Evolutionary conservation across 2,888 invertebrate species (phyloP), one percentile per base, ranked within the genome.

Genomic region (Gari tellinella): DNA sequence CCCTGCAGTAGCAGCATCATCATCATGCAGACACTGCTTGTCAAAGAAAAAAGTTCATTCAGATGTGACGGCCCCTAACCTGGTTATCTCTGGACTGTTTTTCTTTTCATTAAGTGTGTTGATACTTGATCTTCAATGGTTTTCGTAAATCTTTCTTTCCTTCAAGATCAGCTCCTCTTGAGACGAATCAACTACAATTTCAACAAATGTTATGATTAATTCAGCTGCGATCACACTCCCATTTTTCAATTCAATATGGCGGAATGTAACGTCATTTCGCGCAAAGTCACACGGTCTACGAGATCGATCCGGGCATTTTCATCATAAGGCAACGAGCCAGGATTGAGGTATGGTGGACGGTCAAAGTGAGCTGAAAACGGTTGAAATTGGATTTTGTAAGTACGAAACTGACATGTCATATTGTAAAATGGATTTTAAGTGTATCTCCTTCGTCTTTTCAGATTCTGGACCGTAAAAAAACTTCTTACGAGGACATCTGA

Each of bases 211-310:
- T 43, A 14, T 31, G 31, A 31, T 7, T 31, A 31, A 31, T 31
- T 31, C 31, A 31, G 31, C 31, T 31, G 31, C 10, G 31, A 31
- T 31, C 31, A 31, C 74, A 75, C 79, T 79, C 79, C 79, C 79
- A 79, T 79, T 66, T 64, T 77, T 68, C 19, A 23, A 72, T 76
- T 77, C 68, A 81, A 77, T 75, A 85, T 85, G 85, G 82, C 82
- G 81, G 81, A 76, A 75, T 68, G 66, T 76, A 67, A 66, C 79
- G 78, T 74, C 64, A 68, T 57, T 57, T 79, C 76, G 74, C 81
- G 77, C 64, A 73, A 72, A 53, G 52, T 67, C 69, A 64, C 81
- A 73, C 73, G 75, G 69, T 31, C 10, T 10, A 31, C 31, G 66
- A 70, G 41, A 62, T 66, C 21, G 2, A 57, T 61, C 61, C 69